These are phyloP conservation scores for Parambassis ranga DNA, from an alignment of 2,797 vertebrate genomes.

Conservation along the genomic window DNA sequence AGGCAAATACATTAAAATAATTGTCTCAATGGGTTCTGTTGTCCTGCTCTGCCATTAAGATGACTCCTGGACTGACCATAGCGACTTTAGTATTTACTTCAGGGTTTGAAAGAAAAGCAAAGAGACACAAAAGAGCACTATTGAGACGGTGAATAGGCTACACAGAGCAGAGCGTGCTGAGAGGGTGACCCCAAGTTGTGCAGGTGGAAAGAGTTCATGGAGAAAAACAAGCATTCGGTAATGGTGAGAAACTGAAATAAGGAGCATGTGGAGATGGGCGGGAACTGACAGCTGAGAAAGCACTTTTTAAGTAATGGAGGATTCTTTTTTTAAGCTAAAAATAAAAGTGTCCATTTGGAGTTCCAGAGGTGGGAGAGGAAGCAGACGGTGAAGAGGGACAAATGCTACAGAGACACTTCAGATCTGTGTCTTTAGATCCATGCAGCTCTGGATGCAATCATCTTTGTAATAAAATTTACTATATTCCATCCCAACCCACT, in stretches of 20 bases:
- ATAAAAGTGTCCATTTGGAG: background rate
- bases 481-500: conserved; percentile 10
- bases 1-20: conserved; percentile 55
- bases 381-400: conserved; percentile 41
- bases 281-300: conserved; percentile 23
- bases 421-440: conserved; percentile 48
- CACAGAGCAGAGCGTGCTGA: conserved; percentile 3
- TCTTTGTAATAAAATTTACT: conserved; percentile 42
- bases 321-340: background rate
- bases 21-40: conserved; percentile 51
- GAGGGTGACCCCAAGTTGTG: conserved; percentile 11
- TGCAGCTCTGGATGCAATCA: conserved; percentile 36
- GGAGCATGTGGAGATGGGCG: conserved; percentile 7
- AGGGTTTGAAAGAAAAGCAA: conserved; percentile 13
- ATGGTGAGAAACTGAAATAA: conserved; percentile 7
- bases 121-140: conserved; percentile 13
- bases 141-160: conserved; percentile 24
- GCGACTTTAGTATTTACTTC: conserved; percentile 37
- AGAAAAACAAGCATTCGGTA: conserved; percentile 30
- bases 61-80: conserved; percentile 12
- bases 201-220: conserved; percentile 14
- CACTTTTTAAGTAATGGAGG: background rate
- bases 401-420: conserved; percentile 35
- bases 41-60: conserved; percentile 23
- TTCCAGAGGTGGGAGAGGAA: conserved; percentile 17